Conservation (phyloP, 2,888 invertebrate species). For the Clitarchus hookeri region DNA sequence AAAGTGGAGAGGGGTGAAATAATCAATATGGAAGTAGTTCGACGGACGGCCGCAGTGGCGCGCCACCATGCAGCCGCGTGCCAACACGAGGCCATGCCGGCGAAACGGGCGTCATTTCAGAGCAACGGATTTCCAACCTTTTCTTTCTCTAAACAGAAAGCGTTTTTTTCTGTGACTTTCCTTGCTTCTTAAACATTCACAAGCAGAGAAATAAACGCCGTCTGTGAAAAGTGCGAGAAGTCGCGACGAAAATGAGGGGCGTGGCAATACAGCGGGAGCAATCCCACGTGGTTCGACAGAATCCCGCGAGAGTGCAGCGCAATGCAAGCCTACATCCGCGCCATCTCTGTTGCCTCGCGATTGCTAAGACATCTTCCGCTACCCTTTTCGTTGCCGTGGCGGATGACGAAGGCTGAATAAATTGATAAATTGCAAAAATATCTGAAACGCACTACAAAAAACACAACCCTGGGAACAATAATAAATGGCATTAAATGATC, state of each 20-base stretch:
- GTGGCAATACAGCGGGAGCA: constrained; percentile 24
- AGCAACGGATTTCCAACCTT: not conserved
- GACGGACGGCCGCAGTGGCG: constrained; percentile 22
- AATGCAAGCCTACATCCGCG: not conserved
- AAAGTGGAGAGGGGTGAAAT: constrained; percentile 29
- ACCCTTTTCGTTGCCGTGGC: too few relatives aligned
- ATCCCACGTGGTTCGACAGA: not conserved
- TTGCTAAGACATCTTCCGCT: not conserved
- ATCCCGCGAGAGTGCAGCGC: not conserved
- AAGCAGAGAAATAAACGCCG: too few relatives aligned
- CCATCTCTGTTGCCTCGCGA: not conserved
- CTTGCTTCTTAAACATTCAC: too few relatives aligned
- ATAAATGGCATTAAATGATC: too few relatives aligned
- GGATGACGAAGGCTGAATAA: too few relatives aligned
- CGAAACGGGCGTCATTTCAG: not conserved
- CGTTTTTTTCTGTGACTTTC: too few relatives aligned
- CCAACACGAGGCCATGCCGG: not conserved
- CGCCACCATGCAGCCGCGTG: constrained; percentile 24
- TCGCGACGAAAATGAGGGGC: not conserved
- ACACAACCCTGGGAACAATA: too few relatives aligned
- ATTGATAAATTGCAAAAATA: too few relatives aligned
- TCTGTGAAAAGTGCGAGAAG: too few relatives aligned
- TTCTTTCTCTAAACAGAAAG: too few relatives aligned
- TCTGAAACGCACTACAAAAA: too few relatives aligned
- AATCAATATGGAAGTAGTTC: constrained; percentile 37